Base-by-base conservation (phyloP, 2,113 vertebrate genomes). In the Hippotragus niger region DNA sequence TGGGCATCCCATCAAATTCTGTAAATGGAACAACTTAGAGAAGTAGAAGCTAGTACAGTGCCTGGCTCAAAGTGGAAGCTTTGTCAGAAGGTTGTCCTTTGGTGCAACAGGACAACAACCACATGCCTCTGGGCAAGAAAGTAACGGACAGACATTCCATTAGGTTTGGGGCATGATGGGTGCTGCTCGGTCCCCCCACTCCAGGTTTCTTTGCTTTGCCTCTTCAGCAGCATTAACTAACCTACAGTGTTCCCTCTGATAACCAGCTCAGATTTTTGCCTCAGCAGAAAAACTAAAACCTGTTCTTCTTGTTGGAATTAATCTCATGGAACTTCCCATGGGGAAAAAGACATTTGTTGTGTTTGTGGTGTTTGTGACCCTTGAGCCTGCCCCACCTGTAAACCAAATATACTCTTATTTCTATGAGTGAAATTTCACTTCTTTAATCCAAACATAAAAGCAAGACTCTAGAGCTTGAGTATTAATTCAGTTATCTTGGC, bases 261-360 rank as follows among this genome's bases (percentile, higher is more conserved):
- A 78, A 71, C 58, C 55, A 87, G 25, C 64, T 60, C 47, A 85
- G 60, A 85, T 86, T 57, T 84, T 60, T 80, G 31, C 57, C 53
- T 76, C 29, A 53, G 36, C n/a, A 25, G n/a, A 80, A 90, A 86
- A 88, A 50, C 67, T 93, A 91, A 97, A 97, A 90, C 80, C 23
- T 92, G 64, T 91, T 94, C 13, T 92, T 60, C 94, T n/a, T 74
- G 95, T 96, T 82, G 60, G 86, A 97, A 92, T 74, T 93, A 86
- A 84, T 95, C 88, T 78, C 62, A 58, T 0, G 88, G 88, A 91
- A 58, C 27, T 45, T 62, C 31, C 58, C 40, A 29, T 31, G 62
- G n/a, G 60, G 81, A 91, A 91, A 96, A 23, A 83, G 40, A 17
- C 80, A 3, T 74, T 90, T 60, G 94, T 95, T 90, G 40, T 52